phyloP scores from a whole-genome alignment of 2,113 vertebrate genomes.

The Siniperca knerii region DNA sequence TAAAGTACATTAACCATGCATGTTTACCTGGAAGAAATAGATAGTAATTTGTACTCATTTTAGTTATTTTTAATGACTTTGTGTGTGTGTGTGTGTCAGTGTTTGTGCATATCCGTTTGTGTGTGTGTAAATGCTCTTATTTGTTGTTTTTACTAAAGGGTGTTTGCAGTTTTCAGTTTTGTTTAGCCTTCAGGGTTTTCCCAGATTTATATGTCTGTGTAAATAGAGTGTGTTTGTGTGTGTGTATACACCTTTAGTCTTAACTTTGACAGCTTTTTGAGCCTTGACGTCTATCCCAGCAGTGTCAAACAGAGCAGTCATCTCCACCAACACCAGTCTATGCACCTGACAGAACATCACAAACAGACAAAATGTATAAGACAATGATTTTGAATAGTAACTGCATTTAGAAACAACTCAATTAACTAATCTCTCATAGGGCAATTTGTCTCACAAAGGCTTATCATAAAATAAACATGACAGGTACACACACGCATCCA shows the following conservation, averaged over 20 bases:
- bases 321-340: constrained; percentile 91
- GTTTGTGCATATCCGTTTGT: too few relatives aligned
- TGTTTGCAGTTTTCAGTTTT: constrained; percentile 85
- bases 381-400: background rate
- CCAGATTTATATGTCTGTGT: background rate
- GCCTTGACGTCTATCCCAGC: constrained; percentile 91
- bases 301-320: constrained; percentile 93
- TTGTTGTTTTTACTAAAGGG: background rate
- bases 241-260: constrained; percentile 88
- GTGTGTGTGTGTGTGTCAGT: background rate
- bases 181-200: background rate
- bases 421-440: background rate
- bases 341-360: constrained; percentile 77
- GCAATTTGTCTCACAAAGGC: background rate
- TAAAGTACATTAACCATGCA: background rate
- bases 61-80: background rate
- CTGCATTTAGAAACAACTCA: background rate
- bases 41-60: background rate
- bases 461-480: background rate
- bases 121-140: too few relatives aligned
- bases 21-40: background rate
- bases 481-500: background rate
- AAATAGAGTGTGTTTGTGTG: background rate
- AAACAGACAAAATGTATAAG: background rate
- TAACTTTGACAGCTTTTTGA: constrained; percentile 92